These are phyloP conservation scores for Dione vanillae DNA, from an alignment of 2,888 invertebrate species.

Conservation along the genomic window DNA sequence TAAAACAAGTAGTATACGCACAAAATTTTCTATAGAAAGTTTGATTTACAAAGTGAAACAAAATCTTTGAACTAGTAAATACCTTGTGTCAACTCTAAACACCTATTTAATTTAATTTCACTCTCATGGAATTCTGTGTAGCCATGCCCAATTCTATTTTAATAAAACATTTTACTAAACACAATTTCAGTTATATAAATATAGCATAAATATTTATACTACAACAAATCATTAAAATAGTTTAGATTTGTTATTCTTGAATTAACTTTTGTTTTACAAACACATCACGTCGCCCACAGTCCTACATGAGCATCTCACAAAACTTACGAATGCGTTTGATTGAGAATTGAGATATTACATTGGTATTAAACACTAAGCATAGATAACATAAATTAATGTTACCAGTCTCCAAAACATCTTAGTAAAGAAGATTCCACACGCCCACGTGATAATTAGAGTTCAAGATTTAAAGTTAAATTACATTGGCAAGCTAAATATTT, in stretches of 20 bases:
- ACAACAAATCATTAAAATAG: neutral
- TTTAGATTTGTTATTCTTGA: neutral
- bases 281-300: conserved; percentile 33
- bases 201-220: neutral
- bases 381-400: neutral
- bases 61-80: conserved; percentile 38
- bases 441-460: neutral
- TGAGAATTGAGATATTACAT: conserved; percentile 13
- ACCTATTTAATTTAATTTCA: conserved; percentile 48
- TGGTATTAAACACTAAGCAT: conserved; percentile 7
- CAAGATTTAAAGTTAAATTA: too few species aligned
- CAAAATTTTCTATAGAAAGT: conserved; percentile 40
- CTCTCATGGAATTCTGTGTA: conserved; percentile 62
- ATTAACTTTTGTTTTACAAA: conserved; percentile 26
- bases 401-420: neutral
- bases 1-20: conserved; percentile 41
- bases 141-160: conserved; percentile 55
- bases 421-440: too few species aligned
- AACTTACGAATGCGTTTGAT: conserved; percentile 31
- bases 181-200: neutral
- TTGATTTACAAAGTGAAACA: conserved; percentile 31
- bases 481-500: too few species aligned
- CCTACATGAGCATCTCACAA: conserved; percentile 33
- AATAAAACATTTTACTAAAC: conserved; percentile 28
- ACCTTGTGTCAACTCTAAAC: conserved; percentile 35